These are phyloP conservation scores for Sepiola atlantica DNA, from an alignment of 2,888 invertebrate genomes.

Conservation along the genomic window DNA sequence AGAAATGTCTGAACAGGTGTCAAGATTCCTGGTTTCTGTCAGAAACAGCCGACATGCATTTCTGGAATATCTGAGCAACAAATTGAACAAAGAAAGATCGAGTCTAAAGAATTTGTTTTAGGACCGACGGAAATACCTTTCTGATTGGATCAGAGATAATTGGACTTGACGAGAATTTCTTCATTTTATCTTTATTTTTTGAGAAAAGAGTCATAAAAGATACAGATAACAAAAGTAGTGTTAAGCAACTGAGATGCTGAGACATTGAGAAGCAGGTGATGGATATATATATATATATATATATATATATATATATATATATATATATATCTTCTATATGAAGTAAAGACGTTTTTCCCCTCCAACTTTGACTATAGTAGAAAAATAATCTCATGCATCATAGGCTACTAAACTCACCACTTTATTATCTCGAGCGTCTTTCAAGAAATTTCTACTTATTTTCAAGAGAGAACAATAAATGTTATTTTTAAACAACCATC, in stretches of 20 bases:
- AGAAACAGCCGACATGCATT: neutral
- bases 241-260: neutral
- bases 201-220: neutral
- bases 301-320: neutral
- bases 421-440: too few relatives aligned
- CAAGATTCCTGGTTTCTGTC: neutral
- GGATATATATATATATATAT: neutral
- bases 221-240: neutral
- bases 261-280: neutral
- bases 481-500: too few relatives aligned
- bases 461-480: too few relatives aligned
- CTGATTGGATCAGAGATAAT: constrained; percentile 32
- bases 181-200: neutral
- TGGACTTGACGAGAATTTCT: neutral
- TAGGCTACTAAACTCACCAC: too few relatives aligned
- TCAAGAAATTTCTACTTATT: too few relatives aligned
- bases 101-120: neutral
- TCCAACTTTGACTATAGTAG: too few relatives aligned
- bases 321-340: neutral
- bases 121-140: neutral
- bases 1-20: neutral
- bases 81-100: neutral
- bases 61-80: neutral
- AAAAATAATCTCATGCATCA: too few relatives aligned
- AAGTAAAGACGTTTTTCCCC: too few relatives aligned